phyloP scores from a whole-genome alignment of 2,888 invertebrate species.

The Athalia rosae region DNA sequence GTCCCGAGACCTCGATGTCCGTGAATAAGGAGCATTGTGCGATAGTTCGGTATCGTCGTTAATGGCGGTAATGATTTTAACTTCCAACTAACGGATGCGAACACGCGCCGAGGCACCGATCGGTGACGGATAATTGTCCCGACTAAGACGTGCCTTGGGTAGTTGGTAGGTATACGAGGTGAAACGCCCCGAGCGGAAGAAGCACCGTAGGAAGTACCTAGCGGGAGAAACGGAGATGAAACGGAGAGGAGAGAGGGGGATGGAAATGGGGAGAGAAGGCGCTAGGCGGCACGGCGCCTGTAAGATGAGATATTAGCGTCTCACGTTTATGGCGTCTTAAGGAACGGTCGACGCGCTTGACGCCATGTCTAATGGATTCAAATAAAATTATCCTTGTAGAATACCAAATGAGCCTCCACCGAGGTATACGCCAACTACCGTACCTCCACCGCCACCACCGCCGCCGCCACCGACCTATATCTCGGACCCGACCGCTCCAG shows the following conservation, averaged over 20 bases:
- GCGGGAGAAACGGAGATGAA: not conserved
- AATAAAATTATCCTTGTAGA: conserved; percentile 62
- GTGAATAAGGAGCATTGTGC: too few species aligned
- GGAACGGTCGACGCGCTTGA: conserved; percentile 41
- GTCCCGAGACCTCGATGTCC: too few species aligned
- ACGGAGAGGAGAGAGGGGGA: not conserved
- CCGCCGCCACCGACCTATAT: too few species aligned
- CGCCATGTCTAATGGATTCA: conserved; percentile 58
- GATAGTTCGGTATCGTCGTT: too few species aligned
- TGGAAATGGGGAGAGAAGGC: not conserved
- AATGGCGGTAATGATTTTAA: conserved; percentile 10
- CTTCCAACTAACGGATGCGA: not conserved
- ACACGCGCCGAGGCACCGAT: not conserved
- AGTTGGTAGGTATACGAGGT: not conserved
- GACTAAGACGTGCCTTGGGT: conserved; percentile 22
- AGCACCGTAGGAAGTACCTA: not conserved
- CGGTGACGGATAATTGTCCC: conserved; percentile 29
- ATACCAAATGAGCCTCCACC: conserved; percentile 58
- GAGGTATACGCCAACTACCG: conserved; percentile 32
- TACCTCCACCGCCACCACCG: not conserved
- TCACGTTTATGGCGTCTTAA: conserved; percentile 43
- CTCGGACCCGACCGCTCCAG: too few species aligned
- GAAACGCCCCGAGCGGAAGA: too few species aligned
- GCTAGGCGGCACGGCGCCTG: not conserved
- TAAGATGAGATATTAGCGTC: conserved; percentile 43